Evolutionary conservation across 1,140 invertebrate species (phyloP).

Genomic region (Hycleus phaleratus): DNA sequence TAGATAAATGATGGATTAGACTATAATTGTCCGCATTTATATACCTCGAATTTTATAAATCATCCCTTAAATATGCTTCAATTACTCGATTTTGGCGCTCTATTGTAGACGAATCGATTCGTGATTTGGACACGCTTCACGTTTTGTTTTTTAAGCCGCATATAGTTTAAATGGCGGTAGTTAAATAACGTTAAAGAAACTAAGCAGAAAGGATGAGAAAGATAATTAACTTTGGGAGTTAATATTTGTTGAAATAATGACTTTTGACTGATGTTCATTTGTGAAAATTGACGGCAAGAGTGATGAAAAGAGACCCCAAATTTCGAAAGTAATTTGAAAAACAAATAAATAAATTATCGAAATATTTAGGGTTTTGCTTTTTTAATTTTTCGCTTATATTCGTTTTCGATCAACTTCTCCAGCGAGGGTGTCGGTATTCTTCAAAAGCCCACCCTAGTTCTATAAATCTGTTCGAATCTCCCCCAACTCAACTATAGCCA

Average conservation of each 20-base stretch:
- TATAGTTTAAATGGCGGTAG: too few relatives aligned
- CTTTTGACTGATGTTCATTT: slow-evolving; percentile 12
- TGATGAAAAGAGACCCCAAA: slow-evolving; percentile 3
- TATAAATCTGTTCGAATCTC: slow-evolving; percentile 24
- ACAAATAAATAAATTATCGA: too few relatives aligned
- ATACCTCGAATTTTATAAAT: too few relatives aligned
- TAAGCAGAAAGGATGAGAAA: background rate
- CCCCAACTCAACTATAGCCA: slow-evolving; percentile 24
- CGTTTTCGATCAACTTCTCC: background rate
- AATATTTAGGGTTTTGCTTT: too few relatives aligned
- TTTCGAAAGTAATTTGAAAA: too few relatives aligned
- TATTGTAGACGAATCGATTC: too few relatives aligned
- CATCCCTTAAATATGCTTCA: too few relatives aligned
- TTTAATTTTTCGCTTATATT: background rate
- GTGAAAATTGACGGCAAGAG: slow-evolving; percentile 7
- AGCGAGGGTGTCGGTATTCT: slow-evolving; percentile 26
- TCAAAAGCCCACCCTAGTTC: slow-evolving; percentile 21
- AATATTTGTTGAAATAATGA: slow-evolving; percentile 12
- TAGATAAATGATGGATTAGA: background rate
- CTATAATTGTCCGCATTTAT: too few relatives aligned
- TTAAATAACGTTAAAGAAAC: too few relatives aligned
- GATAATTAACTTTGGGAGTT: slow-evolving; percentile 13
- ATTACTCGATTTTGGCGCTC: too few relatives aligned
- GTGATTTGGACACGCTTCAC: too few relatives aligned
- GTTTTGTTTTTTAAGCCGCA: too few relatives aligned